A percentile compares a stretch with the other conserved stretches of the same genome.
Evolutionary conservation across 2,113 vertebrate species (phyloP).

Genomic region (Podocnemis expansa): DNA sequence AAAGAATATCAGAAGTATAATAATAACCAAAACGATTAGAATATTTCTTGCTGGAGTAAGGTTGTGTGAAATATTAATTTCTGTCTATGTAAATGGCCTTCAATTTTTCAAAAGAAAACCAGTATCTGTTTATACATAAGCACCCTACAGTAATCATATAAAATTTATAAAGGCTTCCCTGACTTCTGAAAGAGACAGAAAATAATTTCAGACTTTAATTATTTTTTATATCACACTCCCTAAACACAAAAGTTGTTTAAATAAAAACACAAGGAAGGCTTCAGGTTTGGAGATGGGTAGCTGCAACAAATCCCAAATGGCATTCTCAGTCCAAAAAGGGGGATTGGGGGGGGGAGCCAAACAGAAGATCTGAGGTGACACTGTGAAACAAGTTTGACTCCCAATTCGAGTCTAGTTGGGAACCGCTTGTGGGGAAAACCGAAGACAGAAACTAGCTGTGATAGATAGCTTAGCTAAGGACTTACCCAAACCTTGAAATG

Average conservation of each 20-base stretch:
- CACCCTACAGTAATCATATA: neutral
- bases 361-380: neutral
- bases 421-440: no score
- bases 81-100: neutral
- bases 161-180: neutral
- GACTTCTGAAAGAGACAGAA: neutral
- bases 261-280: neutral
- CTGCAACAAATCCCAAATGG: neutral
- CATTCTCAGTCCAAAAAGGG: neutral
- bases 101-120: neutral
- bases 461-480: no score
- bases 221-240: no score
- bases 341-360: neutral
- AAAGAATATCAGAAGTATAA: no score
- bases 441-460: no score
- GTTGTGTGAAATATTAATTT: neutral
- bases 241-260: neutral
- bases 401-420: no score
- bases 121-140: neutral
- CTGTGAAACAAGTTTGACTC: no score
- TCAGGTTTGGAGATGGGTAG: neutral
- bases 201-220: neutral
- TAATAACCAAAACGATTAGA: neutral
- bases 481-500: no score
- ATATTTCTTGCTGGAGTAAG: neutral